These are phyloP conservation scores for Buphagus erythrorhynchus DNA, from an alignment of 2,797 vertebrate genomes.

Conservation along the genomic window DNA sequence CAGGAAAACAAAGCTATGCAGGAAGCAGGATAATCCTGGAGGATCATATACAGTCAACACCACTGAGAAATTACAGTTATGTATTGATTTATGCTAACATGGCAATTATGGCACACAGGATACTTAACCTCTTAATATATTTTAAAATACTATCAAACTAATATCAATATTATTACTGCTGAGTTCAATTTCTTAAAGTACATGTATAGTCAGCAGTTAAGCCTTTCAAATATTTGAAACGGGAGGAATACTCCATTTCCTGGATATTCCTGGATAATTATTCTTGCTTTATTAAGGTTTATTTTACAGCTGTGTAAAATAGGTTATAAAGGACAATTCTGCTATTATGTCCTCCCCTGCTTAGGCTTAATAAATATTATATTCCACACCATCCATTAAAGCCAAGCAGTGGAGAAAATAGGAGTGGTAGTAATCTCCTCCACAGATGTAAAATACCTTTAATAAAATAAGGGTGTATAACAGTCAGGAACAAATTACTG, in stretches of 20 bases:
- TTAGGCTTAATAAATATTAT: slow-evolving; percentile 72
- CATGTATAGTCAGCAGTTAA: background rate
- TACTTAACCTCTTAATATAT: background rate
- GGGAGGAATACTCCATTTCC: slow-evolving; percentile 27
- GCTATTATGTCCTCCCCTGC: slow-evolving; percentile 58
- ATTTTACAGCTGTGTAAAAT: slow-evolving; percentile 72
- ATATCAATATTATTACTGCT: background rate
- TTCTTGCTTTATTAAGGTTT: slow-evolving; percentile 73
- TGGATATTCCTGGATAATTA: slow-evolving; percentile 48
- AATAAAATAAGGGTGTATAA: slow-evolving; percentile 73
- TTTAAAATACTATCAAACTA: background rate
- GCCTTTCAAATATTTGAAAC: slow-evolving; percentile 14
- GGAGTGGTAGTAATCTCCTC: slow-evolving; percentile 61
- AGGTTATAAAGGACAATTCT: slow-evolving; percentile 67
- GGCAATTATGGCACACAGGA: background rate
- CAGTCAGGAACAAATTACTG: slow-evolving; percentile 73
- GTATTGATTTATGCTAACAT: background rate
- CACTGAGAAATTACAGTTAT: background rate
- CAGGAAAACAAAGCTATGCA: background rate
- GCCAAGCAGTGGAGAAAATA: slow-evolving; percentile 67
- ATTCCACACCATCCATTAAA: slow-evolving; percentile 64
- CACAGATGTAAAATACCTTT: slow-evolving; percentile 70
- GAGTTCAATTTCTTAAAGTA: slow-evolving; percentile 17
- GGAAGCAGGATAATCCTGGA: background rate
- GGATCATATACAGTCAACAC: background rate